Percentiles rank a stretch among this genome's conserved stretches.
Conservation (phyloP, 1,140 invertebrate genomes). For the Laupala kohalensis region DNA sequence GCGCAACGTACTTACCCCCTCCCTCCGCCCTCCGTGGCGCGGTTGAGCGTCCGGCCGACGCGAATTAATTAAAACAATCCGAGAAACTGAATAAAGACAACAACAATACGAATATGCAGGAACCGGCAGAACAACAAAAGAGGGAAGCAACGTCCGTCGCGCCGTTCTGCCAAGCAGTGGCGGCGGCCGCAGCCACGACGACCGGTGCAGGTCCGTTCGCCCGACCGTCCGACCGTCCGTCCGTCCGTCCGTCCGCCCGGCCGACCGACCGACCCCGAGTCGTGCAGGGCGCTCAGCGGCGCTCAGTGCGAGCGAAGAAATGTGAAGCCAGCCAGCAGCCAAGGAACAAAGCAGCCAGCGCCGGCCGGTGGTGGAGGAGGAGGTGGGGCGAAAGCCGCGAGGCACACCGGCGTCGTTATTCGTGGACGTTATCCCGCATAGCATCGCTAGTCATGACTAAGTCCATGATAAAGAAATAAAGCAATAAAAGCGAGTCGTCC, state of each 20-base stretch:
- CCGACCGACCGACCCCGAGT: neutral
- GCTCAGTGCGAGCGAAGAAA: neutral
- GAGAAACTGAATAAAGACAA: neutral
- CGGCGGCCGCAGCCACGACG: too few species aligned
- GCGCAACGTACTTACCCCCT: too few species aligned
- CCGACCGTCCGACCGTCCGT: too few species aligned
- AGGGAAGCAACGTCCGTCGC: neutral
- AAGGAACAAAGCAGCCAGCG: neutral
- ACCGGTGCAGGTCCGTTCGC: too few species aligned
- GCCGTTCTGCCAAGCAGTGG: too few species aligned
- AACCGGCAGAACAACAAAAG: neutral
- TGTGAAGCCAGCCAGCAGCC: neutral
- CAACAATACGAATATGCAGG: neutral
- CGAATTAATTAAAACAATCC: neutral
- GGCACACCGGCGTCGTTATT: neutral
- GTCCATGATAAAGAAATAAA: neutral
- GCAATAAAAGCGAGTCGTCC: neutral
- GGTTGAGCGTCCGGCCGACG: too few species aligned
- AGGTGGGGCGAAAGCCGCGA: neutral
- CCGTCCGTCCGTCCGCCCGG: too few species aligned
- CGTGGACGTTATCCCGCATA: neutral
- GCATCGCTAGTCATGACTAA: neutral
- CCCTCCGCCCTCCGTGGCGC: too few species aligned
- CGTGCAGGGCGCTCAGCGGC: neutral
- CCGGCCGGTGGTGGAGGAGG: neutral